phyloP scores from a whole-genome alignment of 2,797 vertebrate species.

The Halcyon badia region DNA sequence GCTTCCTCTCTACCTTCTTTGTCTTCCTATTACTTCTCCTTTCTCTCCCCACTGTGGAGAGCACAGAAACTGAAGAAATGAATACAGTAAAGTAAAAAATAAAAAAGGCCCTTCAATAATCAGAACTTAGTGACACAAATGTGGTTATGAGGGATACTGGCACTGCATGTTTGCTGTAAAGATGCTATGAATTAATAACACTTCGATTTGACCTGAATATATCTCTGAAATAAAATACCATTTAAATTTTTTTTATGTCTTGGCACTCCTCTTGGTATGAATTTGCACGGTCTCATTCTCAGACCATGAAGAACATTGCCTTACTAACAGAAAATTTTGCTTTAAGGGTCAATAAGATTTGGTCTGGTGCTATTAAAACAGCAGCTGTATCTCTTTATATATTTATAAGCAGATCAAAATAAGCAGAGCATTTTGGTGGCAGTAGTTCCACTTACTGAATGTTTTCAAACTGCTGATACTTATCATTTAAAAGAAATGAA shows the following conservation, averaged over 20 bases:
- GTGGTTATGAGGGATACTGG: background rate
- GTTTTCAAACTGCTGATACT: constrained; percentile 24
- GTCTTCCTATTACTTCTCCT: background rate
- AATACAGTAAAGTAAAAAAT: background rate
- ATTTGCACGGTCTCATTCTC: background rate
- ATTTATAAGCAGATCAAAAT: background rate
- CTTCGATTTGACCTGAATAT: background rate
- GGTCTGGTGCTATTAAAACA: background rate
- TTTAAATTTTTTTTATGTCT: background rate
- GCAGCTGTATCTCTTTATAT: background rate
- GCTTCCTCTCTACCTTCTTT: background rate
- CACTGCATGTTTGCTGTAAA: background rate
- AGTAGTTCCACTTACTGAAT: background rate
- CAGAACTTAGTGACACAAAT: background rate
- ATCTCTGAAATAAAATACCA: background rate
- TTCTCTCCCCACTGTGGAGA: background rate
- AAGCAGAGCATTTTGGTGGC: background rate
- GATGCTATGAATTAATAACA: background rate
- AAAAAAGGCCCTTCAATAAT: fast-evolving
- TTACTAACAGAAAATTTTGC: background rate
- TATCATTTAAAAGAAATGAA: constrained; percentile 28
- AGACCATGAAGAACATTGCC: background rate
- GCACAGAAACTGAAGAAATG: background rate
- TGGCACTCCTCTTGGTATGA: background rate
- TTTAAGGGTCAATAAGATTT: background rate